phyloP scores from a whole-genome alignment of 2,888 invertebrate genomes.

The Leucania comma region DNA sequence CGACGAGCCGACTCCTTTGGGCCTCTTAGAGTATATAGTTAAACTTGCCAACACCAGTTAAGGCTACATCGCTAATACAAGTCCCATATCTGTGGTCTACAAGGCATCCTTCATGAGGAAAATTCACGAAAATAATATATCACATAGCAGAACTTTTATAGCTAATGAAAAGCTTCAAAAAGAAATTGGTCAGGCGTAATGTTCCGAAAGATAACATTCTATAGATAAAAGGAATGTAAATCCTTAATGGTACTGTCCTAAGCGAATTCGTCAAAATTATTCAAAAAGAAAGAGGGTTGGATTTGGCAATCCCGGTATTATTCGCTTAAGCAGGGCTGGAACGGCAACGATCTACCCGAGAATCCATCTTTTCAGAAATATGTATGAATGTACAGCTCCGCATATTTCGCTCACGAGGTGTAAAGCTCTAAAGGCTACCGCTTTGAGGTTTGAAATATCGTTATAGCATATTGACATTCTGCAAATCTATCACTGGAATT shows the following conservation, averaged over 20 bases:
- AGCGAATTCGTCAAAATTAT: constrained; percentile 62
- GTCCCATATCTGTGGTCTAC: constrained; percentile 28
- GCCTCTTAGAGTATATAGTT: constrained; percentile 36
- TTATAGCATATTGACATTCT: constrained; percentile 38
- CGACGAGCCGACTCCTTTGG: constrained; percentile 37
- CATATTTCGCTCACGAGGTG: constrained; percentile 53
- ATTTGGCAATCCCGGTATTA: constrained; percentile 56
- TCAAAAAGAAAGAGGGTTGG: constrained; percentile 60
- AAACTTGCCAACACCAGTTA: constrained; percentile 47
- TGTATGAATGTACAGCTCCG: constrained; percentile 45
- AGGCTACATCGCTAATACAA: constrained; percentile 39
- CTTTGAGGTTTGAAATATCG: constrained; percentile 52
- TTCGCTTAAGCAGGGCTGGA: constrained; percentile 57
- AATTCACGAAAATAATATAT: constrained; percentile 19
- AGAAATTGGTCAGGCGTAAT: constrained; percentile 32
- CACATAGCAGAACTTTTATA: constrained; percentile 6
- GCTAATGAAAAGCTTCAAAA: constrained; percentile 40
- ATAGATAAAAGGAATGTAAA: constrained; percentile 60
- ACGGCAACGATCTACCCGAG: constrained; percentile 40
- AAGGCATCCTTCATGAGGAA: constrained; percentile 14
- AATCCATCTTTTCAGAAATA: constrained; percentile 62
- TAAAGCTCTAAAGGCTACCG: constrained; percentile 50
- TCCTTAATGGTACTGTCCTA: constrained; percentile 54
- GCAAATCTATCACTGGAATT: constrained; percentile 35
- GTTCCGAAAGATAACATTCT: constrained; percentile 37